Evolutionary conservation across 2,888 invertebrate genomes (phyloP), one percentile per base, ranked within the genome.

Genomic region (Tigriopus californicus): DNA sequence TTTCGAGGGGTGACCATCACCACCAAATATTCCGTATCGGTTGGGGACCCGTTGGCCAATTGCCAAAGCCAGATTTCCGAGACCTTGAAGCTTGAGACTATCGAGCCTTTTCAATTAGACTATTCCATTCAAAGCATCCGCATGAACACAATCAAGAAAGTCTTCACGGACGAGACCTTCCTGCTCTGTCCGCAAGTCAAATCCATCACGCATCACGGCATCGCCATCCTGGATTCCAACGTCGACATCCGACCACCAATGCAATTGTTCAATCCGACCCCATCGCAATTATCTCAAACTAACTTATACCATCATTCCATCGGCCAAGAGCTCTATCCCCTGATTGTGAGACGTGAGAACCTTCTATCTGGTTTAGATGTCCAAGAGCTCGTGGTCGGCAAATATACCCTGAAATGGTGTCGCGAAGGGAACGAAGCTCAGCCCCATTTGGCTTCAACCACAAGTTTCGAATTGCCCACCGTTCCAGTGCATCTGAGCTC

Each of bases 201-300:
- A 42, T 18, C 42, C 24, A 20, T 56, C 22, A 44, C 42, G 18
- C 12, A n/a, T 11, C 42, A 44, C 13, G 24, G 46, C 18, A 44
- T 56, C 18, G 24, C 46, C 20, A 56, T 56, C 24, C 25, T 56
- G 42, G 56, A 56, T 25, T 46, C 42, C 46, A 13, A 20, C n/a
- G 44, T 56, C n/a, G 56, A 56, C 20, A 44, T 44, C 11, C 56
- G 56, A 20, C 46, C 22, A 11, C 56, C 56, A 18, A 44, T 56
- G 24, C 13, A 56, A 25, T 18, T 22, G 12, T 22, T 54, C 8
- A 18, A 15, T 13, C 22, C 49, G 8, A 33, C 33, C 33, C 33
- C 33, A 5, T 33, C 33, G 8, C 49, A 49, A 22, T 22, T 49
- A 2, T 10, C 42, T 22, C 22, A 33, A 15, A 44, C 25, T n/a